Percentiles rank a stretch among this genome's conserved stretches.
These are phyloP conservation scores for Himantopus leucocephalus DNA, from an alignment of 2,113 vertebrate species.

Conservation along the genomic window DNA sequence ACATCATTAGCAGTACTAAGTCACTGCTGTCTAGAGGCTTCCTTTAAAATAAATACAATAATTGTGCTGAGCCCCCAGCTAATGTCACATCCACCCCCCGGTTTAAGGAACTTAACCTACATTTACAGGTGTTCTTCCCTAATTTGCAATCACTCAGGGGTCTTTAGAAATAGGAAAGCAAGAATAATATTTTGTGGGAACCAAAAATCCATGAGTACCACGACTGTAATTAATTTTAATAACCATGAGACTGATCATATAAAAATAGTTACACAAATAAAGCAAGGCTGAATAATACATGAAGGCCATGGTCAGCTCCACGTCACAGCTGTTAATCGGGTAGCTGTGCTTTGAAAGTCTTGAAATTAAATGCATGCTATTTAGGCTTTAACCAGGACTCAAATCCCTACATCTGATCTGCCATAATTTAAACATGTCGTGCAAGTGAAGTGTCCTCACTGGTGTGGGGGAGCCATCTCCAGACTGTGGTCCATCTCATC, in stretches of 20 bases:
- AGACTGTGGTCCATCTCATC: not conserved
- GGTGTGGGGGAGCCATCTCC: not conserved
- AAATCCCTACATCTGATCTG: not conserved
- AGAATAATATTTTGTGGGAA: not conserved
- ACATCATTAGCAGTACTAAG: not conserved
- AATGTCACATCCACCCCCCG: not conserved
- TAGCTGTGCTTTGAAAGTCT: not conserved
- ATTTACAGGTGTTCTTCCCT: not conserved
- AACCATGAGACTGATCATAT: not conserved
- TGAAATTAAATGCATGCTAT: not conserved
- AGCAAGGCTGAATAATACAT: not conserved
- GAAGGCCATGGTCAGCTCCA: not conserved
- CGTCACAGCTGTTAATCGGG: not conserved
- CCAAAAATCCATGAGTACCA: not conserved
- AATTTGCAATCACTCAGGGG: not conserved
- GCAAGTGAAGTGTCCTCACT: not conserved
- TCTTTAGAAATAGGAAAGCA: not conserved
- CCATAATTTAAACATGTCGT: fast-evolving
- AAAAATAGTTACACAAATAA: not conserved
- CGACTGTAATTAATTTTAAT: not conserved
- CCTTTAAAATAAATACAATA: conserved; percentile 7
- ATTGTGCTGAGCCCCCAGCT: not conserved
- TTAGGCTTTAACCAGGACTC: not conserved
- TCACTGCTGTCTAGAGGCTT: not conserved
- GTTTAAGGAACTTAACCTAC: not conserved